A percentile compares a stretch with the other conserved stretches of the same genome.
Evolutionary conservation across 2,797 vertebrate species (phyloP).

Genomic region (Pagetopsis macropterus): DNA sequence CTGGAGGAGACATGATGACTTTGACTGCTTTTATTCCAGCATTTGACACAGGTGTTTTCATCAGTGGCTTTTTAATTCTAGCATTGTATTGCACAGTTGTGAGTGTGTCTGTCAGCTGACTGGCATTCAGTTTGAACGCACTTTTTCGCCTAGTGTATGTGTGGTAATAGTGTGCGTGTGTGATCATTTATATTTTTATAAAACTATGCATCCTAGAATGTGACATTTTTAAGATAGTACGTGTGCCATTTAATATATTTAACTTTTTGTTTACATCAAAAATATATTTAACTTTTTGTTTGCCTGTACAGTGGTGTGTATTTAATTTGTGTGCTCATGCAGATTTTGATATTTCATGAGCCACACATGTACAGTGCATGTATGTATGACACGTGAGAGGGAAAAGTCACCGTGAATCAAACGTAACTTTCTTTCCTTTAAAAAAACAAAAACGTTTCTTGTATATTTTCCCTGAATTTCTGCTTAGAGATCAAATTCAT

Average conservation of each 20-base stretch:
- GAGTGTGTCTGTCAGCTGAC: conserved; percentile 28
- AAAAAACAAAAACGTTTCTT: neutral
- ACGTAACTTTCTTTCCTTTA: neutral
- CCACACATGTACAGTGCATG: conserved; percentile 51
- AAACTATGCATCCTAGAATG: conserved; percentile 71
- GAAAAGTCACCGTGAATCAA: conserved; percentile 50
- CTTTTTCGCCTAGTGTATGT: conserved; percentile 27
- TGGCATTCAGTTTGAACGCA: conserved; percentile 33
- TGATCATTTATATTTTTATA: conserved; percentile 57
- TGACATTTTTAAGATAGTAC: conserved; percentile 60
- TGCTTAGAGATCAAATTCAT: neutral
- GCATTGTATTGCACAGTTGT: conserved; percentile 71
- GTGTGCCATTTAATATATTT: conserved; percentile 65
- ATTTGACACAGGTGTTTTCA: conserved; percentile 46
- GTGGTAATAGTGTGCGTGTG: neutral
- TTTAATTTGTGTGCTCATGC: conserved; percentile 60
- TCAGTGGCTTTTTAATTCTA: conserved; percentile 62
- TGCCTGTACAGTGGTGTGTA: conserved; percentile 54
- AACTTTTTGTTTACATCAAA: conserved; percentile 60
- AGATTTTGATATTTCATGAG: conserved; percentile 62
- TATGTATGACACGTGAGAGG: conserved; percentile 30
- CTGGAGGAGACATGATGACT: conserved; percentile 9
- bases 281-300: conserved; percentile 65
- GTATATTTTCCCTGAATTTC: conserved; percentile 22
- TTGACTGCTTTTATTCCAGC: conserved; percentile 17